Conservation (phyloP, 2,888 invertebrate genomes). For the Ichneumoninae sp. region DNA sequence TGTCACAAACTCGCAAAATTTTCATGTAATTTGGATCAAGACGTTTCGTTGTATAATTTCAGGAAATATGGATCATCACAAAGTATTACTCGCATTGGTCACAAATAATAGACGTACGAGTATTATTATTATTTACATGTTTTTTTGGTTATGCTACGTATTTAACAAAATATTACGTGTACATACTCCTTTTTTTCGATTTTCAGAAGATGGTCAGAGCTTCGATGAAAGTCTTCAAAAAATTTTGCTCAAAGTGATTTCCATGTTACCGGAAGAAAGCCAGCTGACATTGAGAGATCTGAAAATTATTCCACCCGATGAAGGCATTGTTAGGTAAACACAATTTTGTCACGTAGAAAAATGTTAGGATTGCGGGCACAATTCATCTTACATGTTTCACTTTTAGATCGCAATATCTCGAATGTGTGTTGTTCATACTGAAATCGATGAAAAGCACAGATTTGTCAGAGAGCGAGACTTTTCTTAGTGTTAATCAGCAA, state of each 20-base stretch:
- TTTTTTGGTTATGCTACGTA: constrained; percentile 12
- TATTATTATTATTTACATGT: background rate
- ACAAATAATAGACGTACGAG: constrained; percentile 67
- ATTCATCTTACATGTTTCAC: constrained; percentile 30
- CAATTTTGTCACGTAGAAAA: background rate
- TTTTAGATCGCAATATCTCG: constrained; percentile 75
- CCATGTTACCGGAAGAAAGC: constrained; percentile 84
- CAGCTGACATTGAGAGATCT: constrained; percentile 80
- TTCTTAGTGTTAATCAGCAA: constrained; percentile 89
- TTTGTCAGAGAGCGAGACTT: constrained; percentile 68
- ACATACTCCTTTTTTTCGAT: background rate
- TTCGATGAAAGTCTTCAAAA: constrained; percentile 75
- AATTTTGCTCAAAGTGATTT: constrained; percentile 74
- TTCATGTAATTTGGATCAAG: background rate
- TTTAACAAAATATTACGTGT: background rate
- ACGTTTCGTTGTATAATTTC: background rate
- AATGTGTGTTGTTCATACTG: constrained; percentile 70
- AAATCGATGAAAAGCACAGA: constrained; percentile 68
- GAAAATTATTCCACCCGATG: constrained; percentile 79
- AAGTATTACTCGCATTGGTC: constrained; percentile 71
- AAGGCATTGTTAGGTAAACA: constrained; percentile 51
- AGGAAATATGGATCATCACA: constrained; percentile 71
- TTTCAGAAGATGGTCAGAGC: constrained; percentile 74
- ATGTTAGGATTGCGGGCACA: background rate
- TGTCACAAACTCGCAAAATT: background rate